Evolutionary conservation across 1,140 invertebrate genomes (phyloP), one percentile per base, ranked within the genome.

Genomic region (Leguminivora glycinivorella): DNA sequence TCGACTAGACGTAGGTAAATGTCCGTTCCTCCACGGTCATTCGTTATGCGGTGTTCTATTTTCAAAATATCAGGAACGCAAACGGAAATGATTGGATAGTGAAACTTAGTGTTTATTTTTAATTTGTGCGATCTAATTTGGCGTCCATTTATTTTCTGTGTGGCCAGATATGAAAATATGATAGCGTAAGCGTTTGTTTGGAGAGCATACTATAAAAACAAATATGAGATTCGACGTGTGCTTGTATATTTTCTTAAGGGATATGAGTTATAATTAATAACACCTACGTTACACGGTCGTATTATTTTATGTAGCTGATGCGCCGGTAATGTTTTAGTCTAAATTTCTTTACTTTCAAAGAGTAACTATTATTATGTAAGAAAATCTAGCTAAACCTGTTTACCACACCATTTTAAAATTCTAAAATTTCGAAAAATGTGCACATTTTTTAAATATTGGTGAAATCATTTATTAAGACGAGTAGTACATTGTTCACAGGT

Each of bases 31-130:
- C 69, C 38, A 34, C 58, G 56, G 29, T 56, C 34, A 70, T 70
- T 70, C 69, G 69, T 70, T 70, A 60, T 70, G 1, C 40, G 70
- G 40, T 60, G 70, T 74, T 75, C 69, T 75, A 70, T 74, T 74
- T 71, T 67, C 56, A 60, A 68, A 68, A 40, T 63, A 63, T 70
- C 69, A 22, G 40, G 40, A 52, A 56, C 47, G 56, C 52, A n/a
- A 40, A 56, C 72, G 72, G 72, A 73, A 73, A 73, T 70, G 72
- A 73, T 73, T 67, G 69, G 69, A 47, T 73, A 69, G 72, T 70
- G 56, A 73, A 73, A 52, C 40, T 43, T 31, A 63, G 58, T 63
- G 58, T 63, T 63, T 63, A 63, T 63, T 63, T 63, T 63, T 63
- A 63, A 63, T 63, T 31, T 29, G 58, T 63, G 58, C 58, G 58